Conservation (phyloP, 1,140 invertebrate genomes). For the Babylonia areolata region DNA sequence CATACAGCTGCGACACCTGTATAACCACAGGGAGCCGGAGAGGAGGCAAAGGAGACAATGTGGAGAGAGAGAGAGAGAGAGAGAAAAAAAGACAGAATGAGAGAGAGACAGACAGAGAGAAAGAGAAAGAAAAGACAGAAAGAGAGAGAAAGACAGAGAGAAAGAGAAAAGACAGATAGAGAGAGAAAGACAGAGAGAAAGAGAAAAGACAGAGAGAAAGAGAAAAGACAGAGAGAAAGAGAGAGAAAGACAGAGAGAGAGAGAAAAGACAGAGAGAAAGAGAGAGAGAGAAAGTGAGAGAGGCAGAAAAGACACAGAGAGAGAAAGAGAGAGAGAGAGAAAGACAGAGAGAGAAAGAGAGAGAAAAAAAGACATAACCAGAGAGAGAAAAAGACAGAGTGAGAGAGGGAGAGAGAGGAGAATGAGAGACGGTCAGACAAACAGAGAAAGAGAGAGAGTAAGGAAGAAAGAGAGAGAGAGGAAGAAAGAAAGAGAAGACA, state of each 20-base stretch:
- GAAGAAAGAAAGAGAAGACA: background rate
- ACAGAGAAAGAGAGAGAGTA: no score
- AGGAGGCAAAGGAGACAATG: background rate
- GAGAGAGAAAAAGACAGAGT: no score
- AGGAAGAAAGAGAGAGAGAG: no score
- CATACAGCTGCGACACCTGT: no score
- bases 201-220: slow-evolving; percentile 7
- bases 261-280: background rate
- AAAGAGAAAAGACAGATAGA: background rate
- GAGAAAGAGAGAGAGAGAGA: slow-evolving; percentile 17
- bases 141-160: background rate
- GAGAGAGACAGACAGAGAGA: background rate
- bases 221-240: background rate
- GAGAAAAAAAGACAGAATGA: background rate
- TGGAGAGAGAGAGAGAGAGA: background rate
- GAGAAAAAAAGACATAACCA: slow-evolving; percentile 11
- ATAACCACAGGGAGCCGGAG: background rate
- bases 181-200: background rate
- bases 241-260: background rate
- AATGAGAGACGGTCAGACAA: background rate
- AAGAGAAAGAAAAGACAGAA: background rate
- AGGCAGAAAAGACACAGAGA: background rate
- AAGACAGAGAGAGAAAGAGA: slow-evolving; percentile 12
- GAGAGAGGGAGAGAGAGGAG: no score
- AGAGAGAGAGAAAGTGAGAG: background rate